Base-by-base conservation (phyloP, 2,113 vertebrate species). In the Pelusios castaneus region DNA sequence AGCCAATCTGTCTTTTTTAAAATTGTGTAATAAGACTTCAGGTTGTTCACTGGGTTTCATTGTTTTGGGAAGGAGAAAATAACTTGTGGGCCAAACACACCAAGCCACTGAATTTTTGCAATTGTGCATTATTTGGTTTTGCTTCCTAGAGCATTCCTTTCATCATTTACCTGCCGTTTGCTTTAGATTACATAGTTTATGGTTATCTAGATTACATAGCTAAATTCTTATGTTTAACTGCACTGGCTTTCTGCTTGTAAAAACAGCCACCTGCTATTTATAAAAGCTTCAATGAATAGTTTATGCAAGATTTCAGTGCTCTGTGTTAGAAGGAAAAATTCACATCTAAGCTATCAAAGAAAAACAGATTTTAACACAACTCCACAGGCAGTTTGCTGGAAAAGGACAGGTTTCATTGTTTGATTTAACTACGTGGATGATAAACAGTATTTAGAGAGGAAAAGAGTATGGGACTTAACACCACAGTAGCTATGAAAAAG, bases 1-100 rank as follows among this genome's bases (percentile, higher is more conserved):
- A 94, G 55, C 29, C 87, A 80, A 96, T 96, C 95, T 88, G 92
- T 95, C 93, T 95, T 96, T 38, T 38, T 91, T 94, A 82, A 96
- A 96, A 92, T 96, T 92, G 87, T 86, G 88, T 95, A 95, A 94
- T 82, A 76, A 85, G 80, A 60, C 82, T 95, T 96, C 85, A 93
- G 25, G 60, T 84, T 88, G 54, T 87, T 96, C 63, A 70, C 87
- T 55, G 80, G 91, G 63, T 94, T 86, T 95, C 92, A 92, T 89
- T 93, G 78, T 95, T 93, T 94, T 49, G 13, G 41, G 17, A 75
- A 91, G 77, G 85, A 92, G 47, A 76, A 95, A 94, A 93, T 95
- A 21, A 94, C 94, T 93, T 82, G 78, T 91, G 52, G 47, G 13
- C 89, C 90, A 91, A 94, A 91, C 49, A 88, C 82, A 79, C 27